Evolutionary conservation across 2,113 vertebrate genomes (phyloP).

Genomic region (Bufo gargarizans): DNA sequence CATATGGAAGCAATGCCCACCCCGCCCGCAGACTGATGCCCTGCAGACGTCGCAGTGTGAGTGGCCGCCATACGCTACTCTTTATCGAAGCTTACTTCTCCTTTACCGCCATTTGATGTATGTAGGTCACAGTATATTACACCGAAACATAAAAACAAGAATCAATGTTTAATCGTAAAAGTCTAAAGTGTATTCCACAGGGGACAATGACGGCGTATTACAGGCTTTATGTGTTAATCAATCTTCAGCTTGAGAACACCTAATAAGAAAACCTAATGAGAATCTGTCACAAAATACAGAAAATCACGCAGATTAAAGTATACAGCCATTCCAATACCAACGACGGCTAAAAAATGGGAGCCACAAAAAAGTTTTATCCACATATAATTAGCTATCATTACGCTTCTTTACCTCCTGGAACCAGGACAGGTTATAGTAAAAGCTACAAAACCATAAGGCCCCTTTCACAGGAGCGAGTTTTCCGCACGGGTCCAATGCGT

Average conservation of each 20-base stretch:
- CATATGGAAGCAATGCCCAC: not conserved
- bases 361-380: conserved; percentile 2
- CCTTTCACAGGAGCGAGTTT: too few relatives aligned
- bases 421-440: not conserved
- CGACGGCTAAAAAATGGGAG: conserved; percentile 3
- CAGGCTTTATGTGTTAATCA: conserved; percentile 51
- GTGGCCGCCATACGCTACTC: not conserved
- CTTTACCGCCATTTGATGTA: conserved; percentile 32
- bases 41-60: conserved; percentile 10
- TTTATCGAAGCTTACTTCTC: conserved; percentile 14
- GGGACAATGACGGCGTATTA: conserved; percentile 38
- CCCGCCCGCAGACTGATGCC: not conserved
- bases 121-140: conserved; percentile 47
- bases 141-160: conserved; percentile 34
- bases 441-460: not conserved
- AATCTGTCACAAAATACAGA: conserved; percentile 22
- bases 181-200: conserved; percentile 47
- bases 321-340: conserved; percentile 4
- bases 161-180: conserved; percentile 57
- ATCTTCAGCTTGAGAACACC: conserved; percentile 15
- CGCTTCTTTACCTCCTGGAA: not conserved
- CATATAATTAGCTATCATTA: conserved; percentile 14
- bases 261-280: conserved; percentile 46
- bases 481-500: too few relatives aligned
- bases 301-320: conserved; percentile 8